phyloP scores from a whole-genome alignment of 2,888 invertebrate genomes.

The Cryptus viduatorius region DNA sequence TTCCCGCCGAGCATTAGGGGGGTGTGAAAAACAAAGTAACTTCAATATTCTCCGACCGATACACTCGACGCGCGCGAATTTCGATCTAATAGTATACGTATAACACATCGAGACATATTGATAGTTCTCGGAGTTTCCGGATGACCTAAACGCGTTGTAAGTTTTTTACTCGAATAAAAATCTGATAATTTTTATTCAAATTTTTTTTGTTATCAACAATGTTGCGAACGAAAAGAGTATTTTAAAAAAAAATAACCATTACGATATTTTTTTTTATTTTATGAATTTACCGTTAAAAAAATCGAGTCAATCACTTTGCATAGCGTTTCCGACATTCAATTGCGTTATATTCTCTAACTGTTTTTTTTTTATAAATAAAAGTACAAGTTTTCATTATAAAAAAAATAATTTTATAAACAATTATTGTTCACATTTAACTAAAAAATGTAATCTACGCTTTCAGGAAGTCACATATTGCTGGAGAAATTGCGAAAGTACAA shows the following conservation, averaged over 20 bases:
- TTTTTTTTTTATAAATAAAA: background rate
- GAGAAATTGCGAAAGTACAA: slow-evolving; percentile 96
- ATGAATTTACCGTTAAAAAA: too few species aligned
- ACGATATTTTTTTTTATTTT: too few species aligned
- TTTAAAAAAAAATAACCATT: too few species aligned
- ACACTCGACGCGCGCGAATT: background rate
- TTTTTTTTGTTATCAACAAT: too few species aligned
- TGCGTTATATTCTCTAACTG: too few species aligned
- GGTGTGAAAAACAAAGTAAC: background rate
- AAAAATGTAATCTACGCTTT: slow-evolving; percentile 67
- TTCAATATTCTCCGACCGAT: slow-evolving; percentile 1
- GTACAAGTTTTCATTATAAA: background rate
- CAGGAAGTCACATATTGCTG: slow-evolving; percentile 92
- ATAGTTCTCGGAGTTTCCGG: too few species aligned
- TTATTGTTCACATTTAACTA: background rate
- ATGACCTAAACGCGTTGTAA: too few species aligned
- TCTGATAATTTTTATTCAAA: too few species aligned
- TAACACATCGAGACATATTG: background rate
- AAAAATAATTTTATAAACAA: background rate
- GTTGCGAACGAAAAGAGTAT: too few species aligned
- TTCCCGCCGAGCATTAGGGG: background rate
- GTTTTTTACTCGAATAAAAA: too few species aligned
- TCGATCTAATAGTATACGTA: background rate
- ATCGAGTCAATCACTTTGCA: too few species aligned
- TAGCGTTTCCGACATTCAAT: too few species aligned